Percentiles rank a stretch among this genome's conserved stretches.
phyloP scores from a whole-genome alignment of 2,888 invertebrate genomes.

The Philhelius pedissequus region DNA sequence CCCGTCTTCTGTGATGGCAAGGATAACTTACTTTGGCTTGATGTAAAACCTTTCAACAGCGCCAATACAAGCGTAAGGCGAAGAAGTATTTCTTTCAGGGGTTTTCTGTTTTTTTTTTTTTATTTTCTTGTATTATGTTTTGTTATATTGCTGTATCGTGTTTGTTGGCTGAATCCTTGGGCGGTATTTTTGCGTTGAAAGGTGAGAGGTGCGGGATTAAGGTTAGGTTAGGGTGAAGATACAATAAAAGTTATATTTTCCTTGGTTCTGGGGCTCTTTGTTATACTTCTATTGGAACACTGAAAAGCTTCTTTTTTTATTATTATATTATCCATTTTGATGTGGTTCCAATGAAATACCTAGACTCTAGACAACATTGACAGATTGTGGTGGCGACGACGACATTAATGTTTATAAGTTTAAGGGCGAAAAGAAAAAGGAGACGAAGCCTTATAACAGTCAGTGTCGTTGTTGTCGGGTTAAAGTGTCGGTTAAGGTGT shows the following conservation, averaged over 20 bases:
- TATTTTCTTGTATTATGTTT: neutral
- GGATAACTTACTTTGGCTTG: constrained; percentile 60
- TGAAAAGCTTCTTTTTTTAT: constrained; percentile 36
- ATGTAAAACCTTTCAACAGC: constrained; percentile 60
- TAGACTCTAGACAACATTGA: constrained; percentile 16
- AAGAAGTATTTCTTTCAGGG: constrained; percentile 10
- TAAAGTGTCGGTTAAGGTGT: constrained; percentile 42
- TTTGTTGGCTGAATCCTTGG: neutral
- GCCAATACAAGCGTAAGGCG: neutral
- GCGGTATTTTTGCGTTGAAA: constrained; percentile 1
- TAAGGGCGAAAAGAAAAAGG: neutral
- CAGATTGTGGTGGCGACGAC: constrained; percentile 35
- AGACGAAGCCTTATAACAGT: constrained; percentile 9
- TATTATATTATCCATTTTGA: constrained; percentile 18
- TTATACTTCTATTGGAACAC: constrained; percentile 40
- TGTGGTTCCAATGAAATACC: constrained; percentile 56
- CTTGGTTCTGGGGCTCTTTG: constrained; percentile 47
- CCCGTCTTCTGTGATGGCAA: constrained; percentile 35
- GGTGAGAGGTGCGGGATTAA: constrained; percentile 14
- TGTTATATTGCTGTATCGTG: neutral
- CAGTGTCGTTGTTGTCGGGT: neutral
- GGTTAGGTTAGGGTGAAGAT: constrained; percentile 28
- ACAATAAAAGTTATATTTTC: constrained; percentile 66
- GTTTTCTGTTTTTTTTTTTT: constrained; percentile 13
- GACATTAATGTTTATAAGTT: neutral